phyloP scores from a whole-genome alignment of 2,797 vertebrate species.

The Syngnathus rostellatus region DNA sequence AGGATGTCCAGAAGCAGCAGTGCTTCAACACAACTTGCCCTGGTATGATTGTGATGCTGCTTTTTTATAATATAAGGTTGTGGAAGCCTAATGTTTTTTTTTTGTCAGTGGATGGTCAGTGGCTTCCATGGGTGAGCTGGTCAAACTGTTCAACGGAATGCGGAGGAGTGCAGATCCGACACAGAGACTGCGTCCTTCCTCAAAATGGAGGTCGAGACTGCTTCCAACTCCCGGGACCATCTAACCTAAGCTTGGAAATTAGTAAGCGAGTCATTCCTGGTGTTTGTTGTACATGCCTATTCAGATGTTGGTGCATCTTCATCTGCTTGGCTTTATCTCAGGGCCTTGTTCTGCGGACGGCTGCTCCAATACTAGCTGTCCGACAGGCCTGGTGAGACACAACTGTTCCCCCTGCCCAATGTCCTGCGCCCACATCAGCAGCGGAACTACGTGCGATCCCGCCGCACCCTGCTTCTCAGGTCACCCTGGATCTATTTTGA shows the following conservation, averaged over 20 bases:
- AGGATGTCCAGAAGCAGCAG: conserved; percentile 61
- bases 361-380: conserved; percentile 73
- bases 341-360: conserved; percentile 68
- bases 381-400: conserved; percentile 57
- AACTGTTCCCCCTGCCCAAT: conserved; percentile 76
- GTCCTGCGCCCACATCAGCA: conserved; percentile 75
- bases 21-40: conserved; percentile 79
- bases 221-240: conserved; percentile 46
- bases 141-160: conserved; percentile 76
- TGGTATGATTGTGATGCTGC: conserved; percentile 49
- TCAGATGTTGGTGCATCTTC: background rate
- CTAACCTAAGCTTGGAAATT: conserved; percentile 57
- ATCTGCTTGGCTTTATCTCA: conserved; percentile 31
- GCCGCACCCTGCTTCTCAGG: conserved; percentile 70
- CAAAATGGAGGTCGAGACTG: conserved; percentile 74
- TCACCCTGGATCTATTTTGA: conserved; percentile 32
- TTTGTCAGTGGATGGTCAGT: conserved; percentile 74
- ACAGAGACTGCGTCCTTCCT: conserved; percentile 70
- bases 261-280: conserved; percentile 57
- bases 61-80: background rate
- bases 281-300: too few relatives aligned
- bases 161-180: conserved; percentile 67
- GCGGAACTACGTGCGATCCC: conserved; percentile 48
- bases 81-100: background rate
- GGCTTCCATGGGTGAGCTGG: conserved; percentile 79